These are phyloP conservation scores for Willisornis vidua DNA, from an alignment of 2,113 vertebrate genomes.

Conservation along the genomic window DNA sequence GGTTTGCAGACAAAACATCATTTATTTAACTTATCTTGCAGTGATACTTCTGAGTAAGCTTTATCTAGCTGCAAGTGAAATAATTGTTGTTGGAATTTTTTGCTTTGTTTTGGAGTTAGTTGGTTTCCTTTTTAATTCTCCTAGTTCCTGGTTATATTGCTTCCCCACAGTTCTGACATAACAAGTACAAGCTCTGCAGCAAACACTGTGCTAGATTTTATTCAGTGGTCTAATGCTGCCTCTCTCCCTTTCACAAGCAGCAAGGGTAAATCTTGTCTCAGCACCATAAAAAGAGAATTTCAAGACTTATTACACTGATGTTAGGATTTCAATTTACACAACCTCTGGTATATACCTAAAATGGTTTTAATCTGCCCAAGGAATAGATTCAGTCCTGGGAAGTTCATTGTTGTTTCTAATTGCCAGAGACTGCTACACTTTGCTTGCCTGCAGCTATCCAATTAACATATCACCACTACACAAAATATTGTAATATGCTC, in stretches of 20 bases:
- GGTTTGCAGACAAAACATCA: not conserved
- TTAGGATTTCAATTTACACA: slow-evolving; percentile 1
- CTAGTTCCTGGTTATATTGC: not conserved
- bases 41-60: not conserved
- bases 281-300: not conserved
- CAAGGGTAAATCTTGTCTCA: not conserved
- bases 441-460: slow-evolving; percentile 76
- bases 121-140: not conserved
- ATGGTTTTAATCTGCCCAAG: slow-evolving; percentile 62
- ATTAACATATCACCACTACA: slow-evolving; percentile 74
- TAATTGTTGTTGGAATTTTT: not conserved
- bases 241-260: not conserved
- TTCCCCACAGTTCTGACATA: not conserved
- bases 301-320: not conserved
- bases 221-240: not conserved
- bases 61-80: not conserved
- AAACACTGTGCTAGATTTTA: not conserved
- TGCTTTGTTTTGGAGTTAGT: not conserved
- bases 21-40: not conserved
- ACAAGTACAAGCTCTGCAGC: slow-evolving; percentile 16
- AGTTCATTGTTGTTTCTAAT: slow-evolving; percentile 74
- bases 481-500: slow-evolving; percentile 65
- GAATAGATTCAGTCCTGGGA: slow-evolving; percentile 41
- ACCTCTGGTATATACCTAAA: slow-evolving; percentile 38
- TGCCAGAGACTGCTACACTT: slow-evolving; percentile 73